Evolutionary conservation across 2,797 vertebrate genomes (phyloP).

Genomic region (Hydrocynus forskahlii): DNA sequence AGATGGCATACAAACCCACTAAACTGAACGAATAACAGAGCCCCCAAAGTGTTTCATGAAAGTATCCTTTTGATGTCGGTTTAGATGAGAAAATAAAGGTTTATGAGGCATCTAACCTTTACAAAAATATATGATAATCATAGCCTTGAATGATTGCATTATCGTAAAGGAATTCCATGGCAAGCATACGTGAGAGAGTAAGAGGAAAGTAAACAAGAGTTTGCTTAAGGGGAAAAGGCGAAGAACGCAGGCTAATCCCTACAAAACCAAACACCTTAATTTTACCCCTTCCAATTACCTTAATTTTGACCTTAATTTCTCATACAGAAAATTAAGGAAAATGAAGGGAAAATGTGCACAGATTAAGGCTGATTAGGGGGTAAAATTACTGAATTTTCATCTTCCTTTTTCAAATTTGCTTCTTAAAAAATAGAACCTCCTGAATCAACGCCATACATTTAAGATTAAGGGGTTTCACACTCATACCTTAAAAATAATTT

Average conservation of each 20-base stretch:
- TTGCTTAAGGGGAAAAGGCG: not conserved
- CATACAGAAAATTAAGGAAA: no score
- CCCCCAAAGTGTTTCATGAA: conserved; percentile 48
- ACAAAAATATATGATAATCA: conserved; percentile 58
- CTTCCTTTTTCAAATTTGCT: no score
- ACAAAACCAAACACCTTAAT: no score
- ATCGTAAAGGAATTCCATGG: conserved; percentile 48
- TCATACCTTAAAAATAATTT: no score
- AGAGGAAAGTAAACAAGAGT: conserved; percentile 1
- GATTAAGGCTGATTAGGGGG: no score
- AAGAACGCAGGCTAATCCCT: not conserved
- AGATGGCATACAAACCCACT: conserved; percentile 37
- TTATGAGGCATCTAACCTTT: conserved; percentile 61
- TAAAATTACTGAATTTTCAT: no score
- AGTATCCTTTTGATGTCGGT: conserved; percentile 57
- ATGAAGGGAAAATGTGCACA: no score
- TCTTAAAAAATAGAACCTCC: no score
- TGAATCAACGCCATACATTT: no score
- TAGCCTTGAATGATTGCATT: conserved; percentile 55
- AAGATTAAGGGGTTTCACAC: no score
- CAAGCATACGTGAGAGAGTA: not conserved
- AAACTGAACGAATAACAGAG: conserved; percentile 53
- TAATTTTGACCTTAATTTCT: no score
- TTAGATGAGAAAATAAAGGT: conserved; percentile 57
- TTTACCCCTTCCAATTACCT: no score